Conservation (phyloP, 2,888 invertebrate species). For the Argynnis bischoffii region DNA sequence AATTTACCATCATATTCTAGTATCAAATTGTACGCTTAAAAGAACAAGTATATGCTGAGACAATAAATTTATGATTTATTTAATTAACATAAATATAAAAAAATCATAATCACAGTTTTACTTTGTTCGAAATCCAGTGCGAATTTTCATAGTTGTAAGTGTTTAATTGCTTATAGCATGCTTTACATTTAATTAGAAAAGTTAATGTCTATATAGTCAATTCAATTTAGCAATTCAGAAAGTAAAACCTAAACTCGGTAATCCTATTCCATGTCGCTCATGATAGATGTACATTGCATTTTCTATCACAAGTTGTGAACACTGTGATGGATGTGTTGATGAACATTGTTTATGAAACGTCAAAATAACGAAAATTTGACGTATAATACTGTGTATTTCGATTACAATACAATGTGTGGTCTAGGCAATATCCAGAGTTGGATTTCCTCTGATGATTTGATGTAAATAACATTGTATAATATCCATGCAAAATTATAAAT, state of each 20-base stretch:
- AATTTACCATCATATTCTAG: neutral
- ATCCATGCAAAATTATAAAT: neutral
- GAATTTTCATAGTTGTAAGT: no score
- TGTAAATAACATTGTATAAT: constrained; percentile 2
- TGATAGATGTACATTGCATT: constrained; percentile 2
- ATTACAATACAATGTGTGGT: neutral
- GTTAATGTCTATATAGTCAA: no score
- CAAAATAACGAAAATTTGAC: constrained; percentile 12
- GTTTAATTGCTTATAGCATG: no score
- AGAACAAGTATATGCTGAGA: no score
- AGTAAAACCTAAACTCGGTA: no score
- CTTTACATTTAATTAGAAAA: no score
- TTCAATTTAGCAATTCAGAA: no score
- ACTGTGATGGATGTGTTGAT: neutral
- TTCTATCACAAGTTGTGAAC: neutral
- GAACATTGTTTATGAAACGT: constrained; percentile 9
- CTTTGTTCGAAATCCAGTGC: no score
- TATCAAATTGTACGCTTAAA: neutral
- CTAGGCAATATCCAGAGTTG: constrained; percentile 8
- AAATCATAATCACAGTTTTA: no score
- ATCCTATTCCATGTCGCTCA: no score
- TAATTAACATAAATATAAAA: neutral
- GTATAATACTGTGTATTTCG: neutral
- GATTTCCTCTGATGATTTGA: neutral
- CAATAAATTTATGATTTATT: neutral